A percentile compares a stretch with the other conserved stretches of the same genome.
These are phyloP conservation scores for Podotricha telesiphe DNA, from an alignment of 2,888 invertebrate genomes.

Conservation along the genomic window DNA sequence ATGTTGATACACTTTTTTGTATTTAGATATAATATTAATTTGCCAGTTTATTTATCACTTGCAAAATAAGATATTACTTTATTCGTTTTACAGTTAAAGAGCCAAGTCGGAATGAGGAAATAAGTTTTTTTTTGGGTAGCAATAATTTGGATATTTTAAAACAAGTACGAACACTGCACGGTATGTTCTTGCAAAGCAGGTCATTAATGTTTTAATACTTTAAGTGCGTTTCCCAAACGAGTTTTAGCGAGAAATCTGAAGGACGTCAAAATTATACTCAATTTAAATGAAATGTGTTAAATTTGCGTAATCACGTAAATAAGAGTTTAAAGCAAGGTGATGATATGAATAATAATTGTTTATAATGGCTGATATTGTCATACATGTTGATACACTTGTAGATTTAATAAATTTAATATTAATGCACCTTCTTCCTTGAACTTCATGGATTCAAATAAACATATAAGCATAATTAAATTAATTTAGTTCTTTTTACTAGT, in stretches of 20 bases:
- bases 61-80: no score
- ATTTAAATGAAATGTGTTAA: slow-evolving; percentile 9
- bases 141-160: slow-evolving; percentile 19
- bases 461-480: no score
- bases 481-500: no score
- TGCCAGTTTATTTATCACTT: no score
- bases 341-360: neutral
- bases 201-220: slow-evolving; percentile 16
- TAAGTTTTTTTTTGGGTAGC: neutral
- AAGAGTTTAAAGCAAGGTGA: neutral
- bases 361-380: no score
- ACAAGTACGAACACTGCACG: slow-evolving; percentile 16
- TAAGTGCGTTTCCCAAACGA: slow-evolving; percentile 15
- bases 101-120: neutral
- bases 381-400: no score
- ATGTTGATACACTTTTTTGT: no score
- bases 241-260: slow-evolving; percentile 12
- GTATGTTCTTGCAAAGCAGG: slow-evolving; percentile 17
- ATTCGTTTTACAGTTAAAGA: neutral
- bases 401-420: no score
- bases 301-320: neutral
- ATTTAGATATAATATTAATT: no score
- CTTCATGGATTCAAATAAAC: no score
- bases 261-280: slow-evolving; percentile 16
- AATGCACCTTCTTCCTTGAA: no score